A percentile compares a stretch with the other conserved stretches of the same genome.
These are phyloP conservation scores for Pachycephus smyrnensis DNA, from an alignment of 2,888 invertebrate species.

Conservation along the genomic window DNA sequence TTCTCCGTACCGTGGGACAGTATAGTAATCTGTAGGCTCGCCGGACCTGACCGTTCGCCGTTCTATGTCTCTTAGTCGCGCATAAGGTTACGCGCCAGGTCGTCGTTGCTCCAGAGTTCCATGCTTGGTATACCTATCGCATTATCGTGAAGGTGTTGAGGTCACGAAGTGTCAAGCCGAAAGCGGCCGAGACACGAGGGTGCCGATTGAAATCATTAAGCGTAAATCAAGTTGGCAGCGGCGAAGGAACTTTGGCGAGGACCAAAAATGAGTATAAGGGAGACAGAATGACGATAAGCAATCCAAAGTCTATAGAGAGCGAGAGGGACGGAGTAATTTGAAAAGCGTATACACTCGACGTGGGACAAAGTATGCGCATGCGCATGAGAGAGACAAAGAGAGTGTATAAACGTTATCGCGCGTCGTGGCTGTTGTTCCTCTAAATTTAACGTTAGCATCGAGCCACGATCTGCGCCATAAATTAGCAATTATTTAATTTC, in stretches of 20 bases:
- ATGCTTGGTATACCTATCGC: too few relatives aligned
- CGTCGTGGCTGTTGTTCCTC: slow-evolving; percentile 36
- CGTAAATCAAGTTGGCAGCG: background rate
- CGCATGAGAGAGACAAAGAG: slow-evolving; percentile 33
- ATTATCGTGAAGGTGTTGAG: too few relatives aligned
- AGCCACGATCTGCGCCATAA: slow-evolving; percentile 65
- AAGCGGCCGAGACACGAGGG: too few relatives aligned
- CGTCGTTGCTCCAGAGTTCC: too few relatives aligned
- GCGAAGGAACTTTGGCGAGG: background rate
- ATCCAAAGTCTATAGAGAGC: too few relatives aligned
- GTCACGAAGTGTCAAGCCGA: too few relatives aligned
- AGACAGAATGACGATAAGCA: background rate
- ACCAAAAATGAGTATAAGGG: slow-evolving; percentile 17
- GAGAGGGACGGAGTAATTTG: too few relatives aligned
- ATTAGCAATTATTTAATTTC: slow-evolving; percentile 68
- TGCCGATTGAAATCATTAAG: slow-evolving; percentile 5
- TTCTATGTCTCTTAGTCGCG: too few relatives aligned
- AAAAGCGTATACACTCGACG: slow-evolving; percentile 24
- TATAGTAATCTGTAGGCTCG: too few relatives aligned
- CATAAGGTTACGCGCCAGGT: too few relatives aligned
- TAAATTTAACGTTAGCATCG: slow-evolving; percentile 24
- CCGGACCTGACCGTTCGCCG: too few relatives aligned
- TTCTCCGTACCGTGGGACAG: too few relatives aligned
- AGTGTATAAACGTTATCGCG: slow-evolving; percentile 37
- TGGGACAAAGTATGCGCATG: slow-evolving; percentile 30